phyloP scores from a whole-genome alignment of 2,888 invertebrate genomes.

The Lamellibrachia columna region DNA sequence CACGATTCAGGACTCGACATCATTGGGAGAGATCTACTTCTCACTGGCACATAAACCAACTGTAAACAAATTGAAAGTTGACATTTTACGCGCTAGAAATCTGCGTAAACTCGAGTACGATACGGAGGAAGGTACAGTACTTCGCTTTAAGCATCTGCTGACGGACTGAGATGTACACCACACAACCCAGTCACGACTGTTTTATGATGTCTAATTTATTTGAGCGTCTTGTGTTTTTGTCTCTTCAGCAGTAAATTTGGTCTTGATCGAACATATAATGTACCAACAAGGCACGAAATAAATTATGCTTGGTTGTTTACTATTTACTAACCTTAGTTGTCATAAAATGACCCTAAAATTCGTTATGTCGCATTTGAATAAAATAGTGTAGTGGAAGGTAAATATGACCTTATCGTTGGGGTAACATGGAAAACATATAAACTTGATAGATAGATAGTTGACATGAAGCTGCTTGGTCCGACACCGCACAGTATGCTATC shows the following conservation, averaged over 20 bases:
- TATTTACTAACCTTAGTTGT: background rate
- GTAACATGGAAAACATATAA: background rate
- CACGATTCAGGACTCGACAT: background rate
- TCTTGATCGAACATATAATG: background rate
- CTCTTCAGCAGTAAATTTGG: background rate
- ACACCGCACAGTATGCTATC: background rate
- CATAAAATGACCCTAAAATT: background rate
- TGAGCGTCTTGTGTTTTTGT: too few relatives aligned
- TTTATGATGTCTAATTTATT: too few relatives aligned
- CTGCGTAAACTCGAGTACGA: constrained; percentile 16
- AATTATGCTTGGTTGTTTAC: background rate
- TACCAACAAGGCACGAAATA: background rate
- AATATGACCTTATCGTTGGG: background rate
- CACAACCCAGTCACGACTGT: background rate
- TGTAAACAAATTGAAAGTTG: background rate
- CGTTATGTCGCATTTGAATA: background rate
- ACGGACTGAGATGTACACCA: too few relatives aligned
- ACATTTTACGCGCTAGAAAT: background rate
- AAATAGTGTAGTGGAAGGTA: background rate
- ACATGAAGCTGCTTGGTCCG: background rate
- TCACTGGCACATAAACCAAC: background rate
- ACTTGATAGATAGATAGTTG: background rate
- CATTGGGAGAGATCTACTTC: background rate
- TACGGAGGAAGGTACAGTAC: background rate
- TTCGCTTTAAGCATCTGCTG: too few relatives aligned